A percentile compares a stretch with the other conserved stretches of the same genome.
These are phyloP conservation scores for Melanophora roralis DNA, from an alignment of 2,888 invertebrate species.

Conservation along the genomic window DNA sequence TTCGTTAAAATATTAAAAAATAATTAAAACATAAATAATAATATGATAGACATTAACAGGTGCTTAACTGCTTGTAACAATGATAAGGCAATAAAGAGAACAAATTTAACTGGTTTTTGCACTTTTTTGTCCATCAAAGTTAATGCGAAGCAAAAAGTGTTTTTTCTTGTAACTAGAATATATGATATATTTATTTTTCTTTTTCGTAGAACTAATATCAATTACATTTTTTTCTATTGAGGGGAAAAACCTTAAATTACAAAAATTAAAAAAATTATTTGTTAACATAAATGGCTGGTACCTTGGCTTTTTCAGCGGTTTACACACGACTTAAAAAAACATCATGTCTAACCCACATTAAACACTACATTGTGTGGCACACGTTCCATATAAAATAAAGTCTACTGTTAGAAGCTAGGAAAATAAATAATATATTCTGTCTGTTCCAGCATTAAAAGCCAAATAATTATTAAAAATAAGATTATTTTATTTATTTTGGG, in stretches of 20 bases:
- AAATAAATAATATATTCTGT: not conserved
- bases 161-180: not conserved
- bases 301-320: not conserved
- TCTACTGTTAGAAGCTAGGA: not conserved
- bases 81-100: not conserved
- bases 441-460: not conserved
- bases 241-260: not conserved
- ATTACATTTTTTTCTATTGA: slow-evolving; percentile 22
- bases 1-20: slow-evolving; percentile 37
- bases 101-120: slow-evolving; percentile 29
- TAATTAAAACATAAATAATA: slow-evolving; percentile 61
- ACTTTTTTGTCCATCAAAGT: not conserved
- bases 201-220: slow-evolving; percentile 29
- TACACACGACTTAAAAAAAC: not conserved
- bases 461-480: slow-evolving; percentile 44
- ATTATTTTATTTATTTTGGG: slow-evolving; percentile 40
- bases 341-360: not conserved
- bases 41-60: slow-evolving; percentile 48
- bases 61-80: slow-evolving; percentile 25
- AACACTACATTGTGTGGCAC: slow-evolving; percentile 31
- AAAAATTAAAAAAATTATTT: slow-evolving; percentile 13
- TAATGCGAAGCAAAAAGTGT: not conserved
- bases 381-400: slow-evolving; percentile 45
- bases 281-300: slow-evolving; percentile 44
- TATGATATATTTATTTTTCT: not conserved